Base-by-base conservation (phyloP, 1,140 invertebrate species). In the Pachypsylla venusta region DNA sequence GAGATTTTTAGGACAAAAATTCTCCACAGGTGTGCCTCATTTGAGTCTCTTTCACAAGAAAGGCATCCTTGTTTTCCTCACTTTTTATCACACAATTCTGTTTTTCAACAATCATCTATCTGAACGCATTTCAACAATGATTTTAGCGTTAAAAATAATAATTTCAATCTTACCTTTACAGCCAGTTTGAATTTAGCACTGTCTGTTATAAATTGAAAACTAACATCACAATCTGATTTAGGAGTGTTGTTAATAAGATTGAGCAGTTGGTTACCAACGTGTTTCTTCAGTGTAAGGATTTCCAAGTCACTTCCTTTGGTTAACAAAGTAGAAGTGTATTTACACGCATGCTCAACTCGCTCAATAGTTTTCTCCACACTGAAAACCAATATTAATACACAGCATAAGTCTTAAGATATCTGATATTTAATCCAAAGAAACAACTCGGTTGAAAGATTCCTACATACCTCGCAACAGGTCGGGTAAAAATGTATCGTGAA, bases 261-360 rank as follows among this genome's bases (percentile, higher is more conserved):
- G 19, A 82, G 67, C 65, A 93, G 76, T 67, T 91, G 88, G 22
- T 78, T 76, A 16, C 77, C 75, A 10, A 93, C 85, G 3, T 83
- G 74, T 66, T 84, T 82, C 67, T 86, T 87, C 64, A 93, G 73
- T 64, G 87, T 79, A 14, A 91, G 76, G 61, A 93, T 82, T 71
- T 93, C 89, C 1, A 84, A 77, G 25, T 81, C 81, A 70, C 89
- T 89, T 4, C 87, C 89, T 67, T 87, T 81, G 54, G 88, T 81
- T 35, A 91, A 69, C 12, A 93, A 75, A 64, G 84, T 78, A 2
- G 81, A 77, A 0, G 87, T 83, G 67, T 92, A 93, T 64, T 85
- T 83, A 64, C 83, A 86, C 16, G 87, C 89, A 69, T 88, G 83
- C 67, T 91, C 85, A 60, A 93, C 84, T 65, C 82, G 84, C 61